Percentiles rank a stretch among this genome's conserved stretches.
phyloP scores from a whole-genome alignment of 2,113 vertebrate genomes.

The Tupaia tana region DNA sequence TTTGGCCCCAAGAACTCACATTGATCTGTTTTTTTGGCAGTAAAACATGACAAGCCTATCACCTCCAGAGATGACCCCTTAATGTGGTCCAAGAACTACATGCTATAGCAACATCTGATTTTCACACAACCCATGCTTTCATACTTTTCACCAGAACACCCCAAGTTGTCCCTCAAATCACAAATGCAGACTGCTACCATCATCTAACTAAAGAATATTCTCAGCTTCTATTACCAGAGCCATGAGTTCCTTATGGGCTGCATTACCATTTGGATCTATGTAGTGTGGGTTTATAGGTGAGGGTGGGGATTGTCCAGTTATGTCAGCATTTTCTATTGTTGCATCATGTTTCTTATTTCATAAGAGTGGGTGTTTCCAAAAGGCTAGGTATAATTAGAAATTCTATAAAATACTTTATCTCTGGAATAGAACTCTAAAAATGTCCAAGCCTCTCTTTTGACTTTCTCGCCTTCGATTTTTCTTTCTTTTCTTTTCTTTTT shows the following conservation, averaged over 20 bases:
- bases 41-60: not conserved
- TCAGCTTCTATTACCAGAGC: not conserved
- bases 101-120: not conserved
- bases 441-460: not conserved
- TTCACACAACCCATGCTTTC: not conserved
- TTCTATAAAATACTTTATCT: not conserved
- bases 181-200: not conserved
- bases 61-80: not conserved
- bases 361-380: not conserved
- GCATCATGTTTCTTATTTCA: constrained; percentile 17
- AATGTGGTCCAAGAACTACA: not conserved
- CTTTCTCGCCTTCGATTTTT: not conserved
- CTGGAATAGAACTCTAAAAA: not conserved
- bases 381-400: not conserved
- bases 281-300: not conserved
- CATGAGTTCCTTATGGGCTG: not conserved
- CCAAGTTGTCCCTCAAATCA: not conserved
- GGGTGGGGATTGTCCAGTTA: not conserved
- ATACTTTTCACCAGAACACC: not conserved
- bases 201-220: not conserved
- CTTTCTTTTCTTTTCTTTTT: too few relatives aligned
- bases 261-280: not conserved
- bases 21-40: not conserved
- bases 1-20: not conserved
- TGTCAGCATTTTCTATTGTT: not conserved